Evolutionary conservation across 2,113 vertebrate species (phyloP), one percentile per base, ranked within the genome.

Genomic region (Bagarius yarrelli): DNA sequence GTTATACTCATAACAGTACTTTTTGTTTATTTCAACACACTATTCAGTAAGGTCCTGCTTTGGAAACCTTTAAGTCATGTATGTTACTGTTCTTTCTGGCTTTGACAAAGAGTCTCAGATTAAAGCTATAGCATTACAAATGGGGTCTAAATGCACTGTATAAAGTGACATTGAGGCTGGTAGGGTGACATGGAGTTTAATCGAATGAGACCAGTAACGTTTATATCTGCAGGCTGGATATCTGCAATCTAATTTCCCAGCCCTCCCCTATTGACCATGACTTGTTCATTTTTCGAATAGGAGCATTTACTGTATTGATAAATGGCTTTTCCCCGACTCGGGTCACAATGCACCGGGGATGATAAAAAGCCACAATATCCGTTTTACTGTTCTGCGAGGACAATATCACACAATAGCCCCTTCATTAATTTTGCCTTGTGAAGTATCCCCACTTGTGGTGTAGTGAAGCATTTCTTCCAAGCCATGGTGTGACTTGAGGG

Each of bases 391-490:
- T 85, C n/a, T 70, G 79, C 83, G 80, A 85, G 84, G 82, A 84
- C 83, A 79, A 64, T 87, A 86, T 81, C 83, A 53, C 18, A 84
- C 74, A 83, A 83, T 83, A 70, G 55, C 78, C 66, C 83, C 21
- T 83, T 90, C 87, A 88, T 90, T 89, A 88, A 85, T 72, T 80
- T 83, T 25, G 32, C 72, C 57, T 25, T 59, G 34, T 52, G 18
- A 80, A 80, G 15, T n/a, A 56, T 66, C 77, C n/a, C 36, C 72
- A 52, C 76, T 32, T 60, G 32, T 76, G 71, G 66, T 69, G 70
- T 79, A 69, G 61, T 75, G 47, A 78, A 76, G 67, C 66, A 23
- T 83, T 83, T 78, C 77, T 76, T 53, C 76, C 59, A 50, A 52
- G 60, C 34, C 15, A 47, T 44, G 34, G 67, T 34, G 44, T 50